These are phyloP conservation scores for Byasa hedistus DNA, from an alignment of 2,888 invertebrate genomes.

Conservation along the genomic window DNA sequence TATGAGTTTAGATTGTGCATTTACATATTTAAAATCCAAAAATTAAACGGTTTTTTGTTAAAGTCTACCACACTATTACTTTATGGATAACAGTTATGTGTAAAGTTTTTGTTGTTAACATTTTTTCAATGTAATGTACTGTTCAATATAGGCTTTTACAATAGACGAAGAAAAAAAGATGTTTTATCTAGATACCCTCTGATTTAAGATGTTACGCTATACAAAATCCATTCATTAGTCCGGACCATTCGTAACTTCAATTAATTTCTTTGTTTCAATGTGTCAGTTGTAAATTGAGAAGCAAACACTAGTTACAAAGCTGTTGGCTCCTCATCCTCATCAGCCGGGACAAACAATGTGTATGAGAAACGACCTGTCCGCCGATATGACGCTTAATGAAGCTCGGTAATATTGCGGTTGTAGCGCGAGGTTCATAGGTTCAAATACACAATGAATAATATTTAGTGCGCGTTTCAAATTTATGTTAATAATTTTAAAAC, in stretches of 20 bases:
- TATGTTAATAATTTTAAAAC: constrained; percentile 23
- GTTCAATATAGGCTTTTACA: too few relatives aligned
- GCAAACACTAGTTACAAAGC: constrained; percentile 69
- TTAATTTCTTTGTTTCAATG: constrained; percentile 77
- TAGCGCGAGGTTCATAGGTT: constrained; percentile 40
- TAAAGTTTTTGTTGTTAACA: too few relatives aligned
- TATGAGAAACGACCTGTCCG: constrained; percentile 68
- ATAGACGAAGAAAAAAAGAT: background rate
- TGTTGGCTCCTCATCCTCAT: constrained; percentile 45
- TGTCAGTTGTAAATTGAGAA: constrained; percentile 77
- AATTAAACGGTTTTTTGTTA: too few relatives aligned
- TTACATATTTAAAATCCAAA: too few relatives aligned
- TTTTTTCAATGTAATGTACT: too few relatives aligned
- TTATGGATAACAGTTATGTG: too few relatives aligned
- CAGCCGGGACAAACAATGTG: constrained; percentile 62
- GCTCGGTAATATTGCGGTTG: constrained; percentile 57
- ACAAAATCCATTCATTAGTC: constrained; percentile 61
- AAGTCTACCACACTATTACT: too few relatives aligned
- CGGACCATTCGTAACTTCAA: constrained; percentile 73
- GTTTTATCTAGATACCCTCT: constrained; percentile 33
- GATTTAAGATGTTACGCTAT: constrained; percentile 42
- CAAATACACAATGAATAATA: constrained; percentile 10
- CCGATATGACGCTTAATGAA: constrained; percentile 66
- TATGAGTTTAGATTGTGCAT: too few relatives aligned
- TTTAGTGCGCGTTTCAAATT: constrained; percentile 19